A percentile compares a stretch with the other conserved stretches of the same genome.
phyloP scores from a whole-genome alignment of 2,888 invertebrate genomes.

The Cerastoderma edule region DNA sequence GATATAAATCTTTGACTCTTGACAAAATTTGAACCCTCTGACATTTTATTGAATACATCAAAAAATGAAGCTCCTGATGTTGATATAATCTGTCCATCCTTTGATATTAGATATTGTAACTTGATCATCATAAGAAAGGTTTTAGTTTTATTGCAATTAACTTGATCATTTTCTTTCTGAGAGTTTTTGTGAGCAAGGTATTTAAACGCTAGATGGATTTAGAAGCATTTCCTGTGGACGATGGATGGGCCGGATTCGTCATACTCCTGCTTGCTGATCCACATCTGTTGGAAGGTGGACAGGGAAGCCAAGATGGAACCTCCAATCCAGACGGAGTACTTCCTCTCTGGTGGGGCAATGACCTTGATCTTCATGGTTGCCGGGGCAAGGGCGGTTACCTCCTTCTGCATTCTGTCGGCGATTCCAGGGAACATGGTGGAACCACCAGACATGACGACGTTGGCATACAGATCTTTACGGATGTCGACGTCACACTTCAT shows the following conservation, averaged over 20 bases:
- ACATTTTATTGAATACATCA: too few species aligned
- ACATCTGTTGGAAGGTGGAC: conserved; percentile 25
- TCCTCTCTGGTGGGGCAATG: conserved; percentile 21
- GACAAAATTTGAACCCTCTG: too few species aligned
- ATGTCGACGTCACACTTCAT: conserved; percentile 24
- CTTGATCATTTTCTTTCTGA: too few species aligned
- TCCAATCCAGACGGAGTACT: conserved; percentile 24
- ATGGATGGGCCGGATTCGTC: conserved; percentile 18
- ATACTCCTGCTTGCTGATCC: conserved; percentile 24
- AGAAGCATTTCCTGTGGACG: conserved; percentile 24
- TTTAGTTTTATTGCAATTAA: too few species aligned
- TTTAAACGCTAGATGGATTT: too few species aligned
- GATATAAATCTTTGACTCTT: too few species aligned
- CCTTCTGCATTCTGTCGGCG: conserved; percentile 25
- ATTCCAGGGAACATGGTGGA: conserved; percentile 20
- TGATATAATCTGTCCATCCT: too few species aligned
- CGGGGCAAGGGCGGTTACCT: conserved; percentile 6
- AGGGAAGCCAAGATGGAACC: conserved; percentile 19
- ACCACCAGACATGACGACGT: conserved; percentile 20
- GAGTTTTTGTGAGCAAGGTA: too few species aligned
- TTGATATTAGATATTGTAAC: too few species aligned
- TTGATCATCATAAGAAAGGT: too few species aligned
- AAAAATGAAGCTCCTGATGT: too few species aligned
- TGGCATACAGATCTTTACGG: conserved; percentile 23
- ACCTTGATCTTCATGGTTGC: conserved; percentile 24